These are phyloP conservation scores for Euphydryas editha DNA, from an alignment of 2,888 invertebrate genomes.

Conservation along the genomic window DNA sequence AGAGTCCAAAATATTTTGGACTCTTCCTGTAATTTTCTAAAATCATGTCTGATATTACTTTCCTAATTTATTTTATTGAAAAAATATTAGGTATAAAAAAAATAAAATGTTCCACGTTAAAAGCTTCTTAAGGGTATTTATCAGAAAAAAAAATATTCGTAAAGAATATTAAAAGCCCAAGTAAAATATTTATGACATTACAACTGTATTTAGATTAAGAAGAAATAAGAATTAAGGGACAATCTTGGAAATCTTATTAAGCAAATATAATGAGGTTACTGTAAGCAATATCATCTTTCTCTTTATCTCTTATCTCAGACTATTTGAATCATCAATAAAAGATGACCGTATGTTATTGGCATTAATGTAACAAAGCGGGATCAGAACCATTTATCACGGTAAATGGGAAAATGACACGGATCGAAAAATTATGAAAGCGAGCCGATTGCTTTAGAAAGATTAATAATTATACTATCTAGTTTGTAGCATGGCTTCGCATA, in stretches of 20 bases:
- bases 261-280: conserved; percentile 20
- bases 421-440: not conserved
- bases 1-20: no score
- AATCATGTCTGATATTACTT: no score
- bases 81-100: no score
- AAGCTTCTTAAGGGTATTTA: not conserved
- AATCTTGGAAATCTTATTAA: conserved; percentile 17
- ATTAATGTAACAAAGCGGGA: conserved; percentile 18
- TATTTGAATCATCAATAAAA: conserved; percentile 16
- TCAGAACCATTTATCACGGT: conserved; percentile 7
- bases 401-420: not conserved
- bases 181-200: not conserved
- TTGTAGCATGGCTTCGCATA: no score
- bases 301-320: conserved; percentile 18
- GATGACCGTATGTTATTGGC: conserved; percentile 17
- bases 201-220: not conserved
- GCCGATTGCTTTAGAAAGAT: not conserved
- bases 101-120: not conserved
- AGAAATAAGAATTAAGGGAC: conserved; percentile 1
- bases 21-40: no score
- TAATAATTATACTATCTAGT: not conserved
- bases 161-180: not conserved
- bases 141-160: not conserved
- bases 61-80: no score
- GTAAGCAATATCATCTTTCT: conserved; percentile 22